Conservation (phyloP, 2,888 invertebrate species). For the Lasioglossum leucozonium region DNA sequence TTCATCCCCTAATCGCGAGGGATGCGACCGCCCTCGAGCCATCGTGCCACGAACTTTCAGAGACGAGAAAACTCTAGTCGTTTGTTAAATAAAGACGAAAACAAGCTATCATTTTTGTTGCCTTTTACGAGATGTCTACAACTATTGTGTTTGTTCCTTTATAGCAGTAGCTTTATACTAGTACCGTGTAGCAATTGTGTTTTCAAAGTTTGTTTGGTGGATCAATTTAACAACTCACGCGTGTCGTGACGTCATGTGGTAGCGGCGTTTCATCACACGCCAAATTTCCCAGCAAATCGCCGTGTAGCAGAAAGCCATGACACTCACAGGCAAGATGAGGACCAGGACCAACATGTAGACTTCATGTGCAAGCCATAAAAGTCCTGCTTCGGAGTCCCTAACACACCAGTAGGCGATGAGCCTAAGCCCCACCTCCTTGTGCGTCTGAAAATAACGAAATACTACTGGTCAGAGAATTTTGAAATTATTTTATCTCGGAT, state of each 20-base stretch:
- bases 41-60: not conserved
- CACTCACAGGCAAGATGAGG: conserved; percentile 87
- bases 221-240: conserved; percentile 81
- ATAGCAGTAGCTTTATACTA: too few species aligned
- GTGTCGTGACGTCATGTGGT: conserved; percentile 86
- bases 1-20: not conserved
- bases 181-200: too few species aligned
- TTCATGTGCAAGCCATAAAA: conserved; percentile 86
- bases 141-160: too few species aligned
- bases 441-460: conserved; percentile 79
- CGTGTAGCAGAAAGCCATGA: conserved; percentile 89
- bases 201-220: not conserved
- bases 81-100: too few species aligned
- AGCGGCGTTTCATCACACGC: conserved; percentile 87
- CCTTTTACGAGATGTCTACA: too few species aligned
- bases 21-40: not conserved
- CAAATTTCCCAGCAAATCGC: conserved; percentile 89
- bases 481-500: too few species aligned
- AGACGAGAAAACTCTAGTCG: not conserved
- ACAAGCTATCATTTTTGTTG: too few species aligned
- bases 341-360: conserved; percentile 88
- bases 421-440: conserved; percentile 83
- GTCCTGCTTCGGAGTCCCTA: conserved; percentile 85
- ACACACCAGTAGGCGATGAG: conserved; percentile 87
- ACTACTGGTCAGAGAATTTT: not conserved